Base-by-base conservation (phyloP, 2,888 invertebrate genomes). In the Leptopilina syphax region DNA sequence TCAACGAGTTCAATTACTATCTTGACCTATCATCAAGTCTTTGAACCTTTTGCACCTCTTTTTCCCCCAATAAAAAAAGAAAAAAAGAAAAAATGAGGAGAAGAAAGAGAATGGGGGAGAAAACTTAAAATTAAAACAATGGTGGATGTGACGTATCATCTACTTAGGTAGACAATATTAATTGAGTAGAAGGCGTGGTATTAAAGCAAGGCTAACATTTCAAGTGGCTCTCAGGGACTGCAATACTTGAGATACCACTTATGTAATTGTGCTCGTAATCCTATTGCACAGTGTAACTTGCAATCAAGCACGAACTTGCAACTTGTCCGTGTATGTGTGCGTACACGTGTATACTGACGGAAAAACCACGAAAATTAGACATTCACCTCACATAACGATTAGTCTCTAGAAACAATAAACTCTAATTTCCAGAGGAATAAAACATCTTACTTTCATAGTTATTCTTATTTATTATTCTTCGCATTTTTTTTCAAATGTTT, bases 241-340 rank as follows among this genome's bases (percentile, higher is more conserved):
- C 54, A 54, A 34, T 57, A 57, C 73, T 73, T 41, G 57, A 34
- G 47, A 47, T 76, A 82, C 77, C 84, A 83, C 84, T 86, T 85
- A 84, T 84, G 83, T 84, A 84, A 83, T 86, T 84, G 83, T 82
- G 81, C 81, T 83, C 81, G 83, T 84, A 85, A 85, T 86, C 79
- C 73, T 34, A 73, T 79, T 80, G 83, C 57, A 60, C 54, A 34
- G 73, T 73, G 73, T 73, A 73, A 73, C 73, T 73, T 73, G 57
- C 73, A 73, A 73, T 73, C 73, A 73, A 60, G 73, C 73, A 73
- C 73, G 73, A 73, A 73, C 73, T 54, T 73, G 73, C 73, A 73
- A 73, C 54, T 57, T 73, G 57, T 63, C 24, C 34, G 57, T 57
- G 50, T 50, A 4, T 47, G 34, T 4, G 34, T 34, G 3, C 4